A percentile compares a stretch with the other conserved stretches of the same genome.
phyloP scores from a whole-genome alignment of 2,888 invertebrate genomes.

The Aricia artaxerxes region DNA sequence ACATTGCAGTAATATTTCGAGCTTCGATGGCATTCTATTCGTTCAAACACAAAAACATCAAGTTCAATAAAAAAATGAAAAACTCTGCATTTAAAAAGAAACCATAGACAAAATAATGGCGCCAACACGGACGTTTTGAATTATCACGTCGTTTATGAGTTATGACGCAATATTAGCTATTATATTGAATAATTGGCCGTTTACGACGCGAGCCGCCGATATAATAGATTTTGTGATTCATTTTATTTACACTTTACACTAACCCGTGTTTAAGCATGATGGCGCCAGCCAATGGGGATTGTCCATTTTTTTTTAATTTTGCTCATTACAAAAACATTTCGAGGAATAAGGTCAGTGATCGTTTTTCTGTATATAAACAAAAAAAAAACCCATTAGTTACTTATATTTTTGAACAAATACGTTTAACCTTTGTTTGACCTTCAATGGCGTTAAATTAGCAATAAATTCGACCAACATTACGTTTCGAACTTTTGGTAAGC shows the following conservation, averaged over 20 bases:
- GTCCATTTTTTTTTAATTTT: too few relatives aligned
- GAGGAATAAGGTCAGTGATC: too few relatives aligned
- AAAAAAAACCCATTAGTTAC: too few relatives aligned
- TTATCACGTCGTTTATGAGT: constrained; percentile 1
- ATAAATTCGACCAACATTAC: too few relatives aligned
- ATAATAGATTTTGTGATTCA: constrained; percentile 18
- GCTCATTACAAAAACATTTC: too few relatives aligned
- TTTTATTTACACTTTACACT: constrained; percentile 23
- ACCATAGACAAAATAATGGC: constrained; percentile 30
- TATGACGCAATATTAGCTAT: constrained; percentile 18
- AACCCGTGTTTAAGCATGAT: neutral
- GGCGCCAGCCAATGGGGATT: neutral
- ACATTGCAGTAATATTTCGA: too few relatives aligned
- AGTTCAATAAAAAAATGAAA: neutral
- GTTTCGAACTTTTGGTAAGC: too few relatives aligned
- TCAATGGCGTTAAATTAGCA: too few relatives aligned
- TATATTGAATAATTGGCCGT: constrained; percentile 17
- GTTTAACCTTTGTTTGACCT: too few relatives aligned
- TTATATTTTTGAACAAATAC: too few relatives aligned
- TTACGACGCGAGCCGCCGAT: neutral
- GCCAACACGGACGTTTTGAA: constrained; percentile 2
- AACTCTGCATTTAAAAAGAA: neutral
- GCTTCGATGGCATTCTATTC: neutral
- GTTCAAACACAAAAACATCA: neutral
- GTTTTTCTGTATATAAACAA: too few relatives aligned